These are phyloP conservation scores for mouse (Mus musculus) DNA, from an alignment of 2,113 vertebrate species.

Conservation along the genomic window DNA sequence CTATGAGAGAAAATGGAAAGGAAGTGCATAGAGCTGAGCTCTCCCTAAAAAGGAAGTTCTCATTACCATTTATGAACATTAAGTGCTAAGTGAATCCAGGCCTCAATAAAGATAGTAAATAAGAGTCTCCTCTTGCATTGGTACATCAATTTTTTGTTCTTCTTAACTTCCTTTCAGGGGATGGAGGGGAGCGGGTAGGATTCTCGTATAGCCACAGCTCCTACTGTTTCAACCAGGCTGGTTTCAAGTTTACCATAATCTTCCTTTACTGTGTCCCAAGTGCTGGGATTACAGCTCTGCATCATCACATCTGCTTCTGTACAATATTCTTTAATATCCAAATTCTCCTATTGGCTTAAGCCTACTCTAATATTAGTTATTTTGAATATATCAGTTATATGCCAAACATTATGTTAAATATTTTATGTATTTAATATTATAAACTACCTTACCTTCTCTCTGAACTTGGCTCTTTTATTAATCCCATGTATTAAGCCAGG, in stretches of 20 bases:
- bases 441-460: background rate
- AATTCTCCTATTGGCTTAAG: background rate
- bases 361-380: background rate
- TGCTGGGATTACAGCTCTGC: background rate
- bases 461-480: slow-evolving; percentile 19
- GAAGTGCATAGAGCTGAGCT: background rate
- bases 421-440: background rate
- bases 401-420: background rate
- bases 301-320: background rate
- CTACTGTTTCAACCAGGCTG: background rate
- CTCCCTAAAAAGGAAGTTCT: background rate
- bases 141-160: background rate
- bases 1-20: slow-evolving; percentile 12
- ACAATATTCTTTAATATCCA: background rate
- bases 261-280: background rate
- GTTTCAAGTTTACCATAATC: background rate
- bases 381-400: background rate
- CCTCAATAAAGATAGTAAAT: background rate
- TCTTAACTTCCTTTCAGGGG: background rate
- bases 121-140: background rate
- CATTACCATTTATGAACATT: background rate
- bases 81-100: background rate
- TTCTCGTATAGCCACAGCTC: background rate
- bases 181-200: too few relatives aligned
- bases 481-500: background rate